Evolutionary conservation across 2,797 vertebrate genomes (phyloP).

Genomic region (Cephalopachus bancanus): DNA sequence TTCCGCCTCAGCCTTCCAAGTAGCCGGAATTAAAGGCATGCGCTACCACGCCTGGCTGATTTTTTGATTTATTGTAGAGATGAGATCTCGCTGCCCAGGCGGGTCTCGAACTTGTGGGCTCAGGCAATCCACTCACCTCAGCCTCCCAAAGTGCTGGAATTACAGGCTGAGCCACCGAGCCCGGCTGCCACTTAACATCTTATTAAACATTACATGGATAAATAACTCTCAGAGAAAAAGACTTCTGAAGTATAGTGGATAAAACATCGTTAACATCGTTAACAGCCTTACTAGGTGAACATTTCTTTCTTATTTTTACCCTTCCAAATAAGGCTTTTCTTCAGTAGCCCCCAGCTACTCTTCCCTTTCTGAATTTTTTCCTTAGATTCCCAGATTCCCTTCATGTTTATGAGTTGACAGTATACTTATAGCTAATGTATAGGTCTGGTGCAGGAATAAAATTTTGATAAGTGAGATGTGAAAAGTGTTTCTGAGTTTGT

Average conservation of each 20-base stretch:
- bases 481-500: constrained; percentile 11
- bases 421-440: constrained; percentile 17
- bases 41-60: too few species aligned
- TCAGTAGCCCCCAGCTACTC: neutral
- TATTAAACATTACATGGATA: neutral
- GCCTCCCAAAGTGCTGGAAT: too few species aligned
- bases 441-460: constrained; percentile 37
- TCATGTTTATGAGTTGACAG: neutral
- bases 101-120: too few species aligned
- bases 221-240: neutral
- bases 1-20: too few species aligned
- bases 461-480: constrained; percentile 40
- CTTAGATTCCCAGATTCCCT: neutral
- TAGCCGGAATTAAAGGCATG: too few species aligned
- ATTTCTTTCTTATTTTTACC: neutral
- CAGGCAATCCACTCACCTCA: too few species aligned
- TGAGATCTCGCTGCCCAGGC: too few species aligned
- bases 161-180: neutral
- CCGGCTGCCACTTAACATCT: neutral
- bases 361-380: constrained; percentile 47
- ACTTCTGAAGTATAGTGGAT: neutral
- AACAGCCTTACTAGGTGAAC: constrained; percentile 15
- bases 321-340: constrained; percentile 51
- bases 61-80: too few species aligned
- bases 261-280: constrained; percentile 52